Percentiles rank a stretch among this genome's conserved stretches.
These are phyloP conservation scores for Otolemur garnettii DNA, from an alignment of 2,113 vertebrate species.

Conservation along the genomic window DNA sequence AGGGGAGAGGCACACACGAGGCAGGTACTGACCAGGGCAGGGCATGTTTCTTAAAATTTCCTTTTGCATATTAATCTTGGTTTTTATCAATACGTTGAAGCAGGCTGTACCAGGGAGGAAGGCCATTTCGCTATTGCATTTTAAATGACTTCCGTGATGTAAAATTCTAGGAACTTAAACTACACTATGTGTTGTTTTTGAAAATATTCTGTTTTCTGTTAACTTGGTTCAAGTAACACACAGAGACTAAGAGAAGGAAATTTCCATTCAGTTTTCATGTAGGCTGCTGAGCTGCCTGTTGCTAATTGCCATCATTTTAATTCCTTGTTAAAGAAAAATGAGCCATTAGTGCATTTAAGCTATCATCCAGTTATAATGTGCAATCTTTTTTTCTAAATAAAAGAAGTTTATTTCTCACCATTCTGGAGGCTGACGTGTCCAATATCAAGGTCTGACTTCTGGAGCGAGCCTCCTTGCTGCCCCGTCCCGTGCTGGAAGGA, in stretches of 20 bases:
- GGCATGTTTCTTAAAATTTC: slow-evolving; percentile 10
- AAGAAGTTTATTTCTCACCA: no score
- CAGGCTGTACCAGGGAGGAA: slow-evolving; percentile 40
- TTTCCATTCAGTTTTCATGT: background rate
- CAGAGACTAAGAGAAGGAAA: slow-evolving; percentile 33
- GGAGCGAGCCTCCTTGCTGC: no score
- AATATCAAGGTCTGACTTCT: no score
- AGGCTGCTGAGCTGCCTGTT: slow-evolving; percentile 56
- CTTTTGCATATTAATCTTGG: slow-evolving; percentile 66
- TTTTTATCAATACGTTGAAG: slow-evolving; percentile 48
- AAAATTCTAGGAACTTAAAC: slow-evolving; percentile 76
- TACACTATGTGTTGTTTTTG: slow-evolving; percentile 55
- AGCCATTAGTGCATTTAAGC: slow-evolving; percentile 25
- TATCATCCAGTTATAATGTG: slow-evolving; percentile 49
- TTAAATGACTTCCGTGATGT: slow-evolving; percentile 66
- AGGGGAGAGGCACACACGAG: background rate
- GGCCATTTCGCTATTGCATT: slow-evolving; percentile 50
- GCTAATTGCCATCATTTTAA: slow-evolving; percentile 60
- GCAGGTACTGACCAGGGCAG: background rate
- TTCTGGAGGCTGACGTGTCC: no score
- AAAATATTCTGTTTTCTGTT: slow-evolving; percentile 61
- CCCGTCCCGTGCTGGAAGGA: no score
- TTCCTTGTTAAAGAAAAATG: slow-evolving; percentile 60
- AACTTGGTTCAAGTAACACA: background rate
- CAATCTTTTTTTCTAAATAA: background rate